Evolutionary conservation across 2,113 vertebrate species (phyloP).

Genomic region (Egretta garzetta): DNA sequence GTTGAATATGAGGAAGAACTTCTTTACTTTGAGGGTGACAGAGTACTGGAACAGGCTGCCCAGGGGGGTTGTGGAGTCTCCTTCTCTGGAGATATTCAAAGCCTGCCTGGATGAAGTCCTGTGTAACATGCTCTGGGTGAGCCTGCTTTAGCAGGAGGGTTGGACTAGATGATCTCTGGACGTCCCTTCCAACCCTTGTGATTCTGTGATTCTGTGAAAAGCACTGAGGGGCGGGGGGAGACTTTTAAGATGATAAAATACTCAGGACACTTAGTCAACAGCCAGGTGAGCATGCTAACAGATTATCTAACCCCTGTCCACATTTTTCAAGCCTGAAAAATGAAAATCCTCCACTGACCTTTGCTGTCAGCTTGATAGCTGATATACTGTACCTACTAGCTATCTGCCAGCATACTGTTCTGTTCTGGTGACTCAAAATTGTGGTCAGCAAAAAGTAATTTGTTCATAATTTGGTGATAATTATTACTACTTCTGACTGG

Average conservation of each 20-base stretch:
- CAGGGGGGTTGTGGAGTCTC: too few relatives aligned
- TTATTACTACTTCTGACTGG: neutral
- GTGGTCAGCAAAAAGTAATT: neutral
- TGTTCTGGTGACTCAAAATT: neutral
- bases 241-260: neutral
- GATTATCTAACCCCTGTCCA: neutral
- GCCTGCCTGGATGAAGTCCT: too few relatives aligned
- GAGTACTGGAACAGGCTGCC: too few relatives aligned
- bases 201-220: neutral
- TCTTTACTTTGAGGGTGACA: too few relatives aligned
- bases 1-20: too few relatives aligned
- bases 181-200: too few relatives aligned
- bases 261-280: neutral
- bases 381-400: neutral
- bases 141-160: too few relatives aligned
- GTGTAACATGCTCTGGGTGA: too few relatives aligned
- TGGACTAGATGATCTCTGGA: too few relatives aligned
- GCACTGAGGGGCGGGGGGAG: neutral
- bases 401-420: neutral
- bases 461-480: neutral
- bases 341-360: neutral
- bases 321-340: neutral
- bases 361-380: neutral
- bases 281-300: neutral
- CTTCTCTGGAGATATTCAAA: too few relatives aligned